Evolutionary conservation across 1,140 invertebrate genomes (phyloP), one percentile per base, ranked within the genome.

Genomic region (Trachymyrmex septentrionalis): DNA sequence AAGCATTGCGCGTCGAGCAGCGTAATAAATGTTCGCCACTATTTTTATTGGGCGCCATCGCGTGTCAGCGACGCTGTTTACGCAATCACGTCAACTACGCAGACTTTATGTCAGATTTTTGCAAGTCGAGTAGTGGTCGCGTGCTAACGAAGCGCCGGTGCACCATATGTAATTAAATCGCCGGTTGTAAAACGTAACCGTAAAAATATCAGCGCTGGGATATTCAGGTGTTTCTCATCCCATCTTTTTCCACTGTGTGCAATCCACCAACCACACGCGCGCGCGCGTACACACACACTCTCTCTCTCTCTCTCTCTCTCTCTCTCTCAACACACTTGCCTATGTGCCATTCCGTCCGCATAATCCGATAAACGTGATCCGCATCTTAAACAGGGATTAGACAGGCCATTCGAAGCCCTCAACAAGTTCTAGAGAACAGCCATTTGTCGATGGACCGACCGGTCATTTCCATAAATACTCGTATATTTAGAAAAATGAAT

Each of bases 301-400:
- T 30, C 69, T 48, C 50, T 48, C 21, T 48, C 44, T 48, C 44
- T 48, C n/a, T 48, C 66, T 50, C 38, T 38, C 53, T 10, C 19
- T 30, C 14, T 4, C 19, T 2, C 38, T 30, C 44, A 12, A 4
- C 21, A 27, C 38, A 59, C 19, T 27, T 38, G 19, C n/a, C 75
- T 48, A 59, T 48, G 34, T 16, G 73, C 53, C 88, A 78, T 90
- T 73, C 66, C 30, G 66, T 27, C 75, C 85, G 75, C 76, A 90
- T 90, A 90, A 90, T 90, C 80, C 80, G 80, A 90, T 90, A 90
- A 90, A 90, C 88, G 89, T 90, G 89, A 80, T 86, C 53, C 85
- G 75, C 76, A 86, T 86, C 76, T 86, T 81, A 27, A 90, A 50
- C 78, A 67, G 30, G 63, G 67, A 90, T 90, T 84, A 75, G 44